These are phyloP conservation scores for Campylomormyrus tamandua DNA, from an alignment of 2,113 vertebrate genomes.

Conservation along the genomic window DNA sequence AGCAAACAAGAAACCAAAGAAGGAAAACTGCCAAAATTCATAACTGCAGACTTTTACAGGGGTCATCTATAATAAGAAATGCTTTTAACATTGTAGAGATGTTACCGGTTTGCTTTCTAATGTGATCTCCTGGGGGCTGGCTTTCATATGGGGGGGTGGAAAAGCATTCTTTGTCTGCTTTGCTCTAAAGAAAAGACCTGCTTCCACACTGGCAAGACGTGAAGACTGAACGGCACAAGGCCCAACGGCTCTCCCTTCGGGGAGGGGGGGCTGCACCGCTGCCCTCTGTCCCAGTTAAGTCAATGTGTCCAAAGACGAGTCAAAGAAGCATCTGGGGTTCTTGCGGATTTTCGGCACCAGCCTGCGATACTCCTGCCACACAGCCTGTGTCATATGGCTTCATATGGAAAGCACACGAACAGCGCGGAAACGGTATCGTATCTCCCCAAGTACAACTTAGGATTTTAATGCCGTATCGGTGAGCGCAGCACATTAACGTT, in stretches of 20 bases:
- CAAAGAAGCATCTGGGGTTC: no score
- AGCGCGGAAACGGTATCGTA: background rate
- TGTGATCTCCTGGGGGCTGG: background rate
- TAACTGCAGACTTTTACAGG: background rate
- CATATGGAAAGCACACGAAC: background rate
- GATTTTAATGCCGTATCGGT: background rate
- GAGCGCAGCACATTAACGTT: background rate
- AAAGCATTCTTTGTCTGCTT: constrained; percentile 50
- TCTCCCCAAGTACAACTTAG: background rate
- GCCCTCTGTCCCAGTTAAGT: background rate
- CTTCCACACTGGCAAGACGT: constrained; percentile 36
- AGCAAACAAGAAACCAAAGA: background rate
- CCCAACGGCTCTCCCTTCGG: background rate
- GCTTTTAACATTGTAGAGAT: background rate
- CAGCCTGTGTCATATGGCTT: background rate
- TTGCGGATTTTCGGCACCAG: background rate
- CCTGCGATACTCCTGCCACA: background rate
- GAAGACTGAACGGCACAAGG: constrained; percentile 9
- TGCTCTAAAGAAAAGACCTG: constrained; percentile 34
- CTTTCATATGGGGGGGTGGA: constrained; percentile 28
- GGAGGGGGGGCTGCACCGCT: constrained; percentile 18
- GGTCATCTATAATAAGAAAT: background rate
- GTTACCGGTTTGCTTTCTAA: background rate
- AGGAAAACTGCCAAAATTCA: background rate
- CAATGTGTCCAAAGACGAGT: background rate